phyloP scores from a whole-genome alignment of 2,888 invertebrate species.

The Bimastos eiseni region DNA sequence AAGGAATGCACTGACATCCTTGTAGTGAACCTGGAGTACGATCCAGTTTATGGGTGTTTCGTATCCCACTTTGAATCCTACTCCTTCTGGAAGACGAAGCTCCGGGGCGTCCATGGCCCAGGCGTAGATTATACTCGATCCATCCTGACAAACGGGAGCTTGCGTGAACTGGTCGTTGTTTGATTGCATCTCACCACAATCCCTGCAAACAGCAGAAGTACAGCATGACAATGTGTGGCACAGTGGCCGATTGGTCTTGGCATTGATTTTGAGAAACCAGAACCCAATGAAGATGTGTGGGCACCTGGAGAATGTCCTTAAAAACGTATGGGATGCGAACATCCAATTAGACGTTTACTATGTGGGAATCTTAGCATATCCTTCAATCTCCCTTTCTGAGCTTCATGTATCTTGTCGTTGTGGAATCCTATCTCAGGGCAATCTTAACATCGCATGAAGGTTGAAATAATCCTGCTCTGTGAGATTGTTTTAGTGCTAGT shows the following conservation, averaged over 20 bases:
- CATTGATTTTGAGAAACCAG: too few species aligned
- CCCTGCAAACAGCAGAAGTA: constrained; percentile 55
- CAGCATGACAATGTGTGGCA: neutral
- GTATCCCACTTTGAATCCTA: constrained; percentile 67
- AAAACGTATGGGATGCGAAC: too few species aligned
- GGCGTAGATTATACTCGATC: constrained; percentile 65
- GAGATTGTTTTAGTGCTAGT: neutral
- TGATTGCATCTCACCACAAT: constrained; percentile 63
- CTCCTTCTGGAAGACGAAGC: constrained; percentile 65
- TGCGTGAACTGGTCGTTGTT: constrained; percentile 30
- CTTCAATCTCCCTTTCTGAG: neutral
- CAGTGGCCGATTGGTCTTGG: neutral
- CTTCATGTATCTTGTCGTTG: neutral
- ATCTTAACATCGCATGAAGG: neutral
- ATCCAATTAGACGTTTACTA: too few species aligned
- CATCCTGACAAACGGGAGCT: constrained; percentile 52
- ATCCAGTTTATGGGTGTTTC: constrained; percentile 65
- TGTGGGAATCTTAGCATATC: too few species aligned
- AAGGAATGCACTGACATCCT: constrained; percentile 59
- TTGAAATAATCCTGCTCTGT: neutral
- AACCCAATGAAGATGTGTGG: too few species aligned
- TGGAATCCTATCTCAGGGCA: neutral
- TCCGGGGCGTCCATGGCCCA: constrained; percentile 70
- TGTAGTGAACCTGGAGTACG: constrained; percentile 68
- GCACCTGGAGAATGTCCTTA: neutral